These are phyloP conservation scores for Procavia capensis DNA, from an alignment of 2,113 vertebrate species.

Conservation along the genomic window DNA sequence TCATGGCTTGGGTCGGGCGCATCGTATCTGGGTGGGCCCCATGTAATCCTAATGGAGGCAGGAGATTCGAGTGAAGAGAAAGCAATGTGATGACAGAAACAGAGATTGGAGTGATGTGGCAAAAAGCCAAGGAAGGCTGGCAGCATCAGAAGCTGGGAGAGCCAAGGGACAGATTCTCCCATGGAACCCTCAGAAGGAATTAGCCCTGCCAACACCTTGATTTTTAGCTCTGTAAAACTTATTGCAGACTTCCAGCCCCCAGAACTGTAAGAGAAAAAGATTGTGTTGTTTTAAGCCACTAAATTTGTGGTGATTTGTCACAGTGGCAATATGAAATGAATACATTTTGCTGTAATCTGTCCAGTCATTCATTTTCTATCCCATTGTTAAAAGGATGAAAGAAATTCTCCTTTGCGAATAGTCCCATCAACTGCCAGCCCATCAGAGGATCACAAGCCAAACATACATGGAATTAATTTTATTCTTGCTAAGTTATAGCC, in stretches of 20 bases:
- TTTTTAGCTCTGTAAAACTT: background rate
- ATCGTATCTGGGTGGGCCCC: background rate
- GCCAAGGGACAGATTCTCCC: background rate
- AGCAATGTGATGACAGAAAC: background rate
- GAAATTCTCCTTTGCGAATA: background rate
- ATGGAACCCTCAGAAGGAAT: background rate
- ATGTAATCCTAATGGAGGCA: background rate
- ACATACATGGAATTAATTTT: background rate
- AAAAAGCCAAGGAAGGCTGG: background rate
- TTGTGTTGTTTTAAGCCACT: background rate
- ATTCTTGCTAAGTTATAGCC: background rate
- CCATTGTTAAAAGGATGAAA: too few relatives aligned
- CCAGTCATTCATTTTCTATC: too few relatives aligned
- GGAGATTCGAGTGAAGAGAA: background rate
- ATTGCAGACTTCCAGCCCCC: background rate
- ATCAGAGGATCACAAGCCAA: background rate
- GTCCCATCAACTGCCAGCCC: background rate
- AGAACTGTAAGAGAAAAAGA: background rate
- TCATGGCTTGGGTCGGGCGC: too few relatives aligned
- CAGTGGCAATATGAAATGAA: too few relatives aligned
- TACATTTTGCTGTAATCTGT: too few relatives aligned
- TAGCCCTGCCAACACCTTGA: background rate
- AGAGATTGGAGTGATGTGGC: background rate
- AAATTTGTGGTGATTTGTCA: too few relatives aligned
- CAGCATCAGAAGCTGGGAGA: background rate